These are phyloP conservation scores for Maconellicoccus hirsutus DNA, from an alignment of 1,140 invertebrate genomes.

Conservation along the genomic window DNA sequence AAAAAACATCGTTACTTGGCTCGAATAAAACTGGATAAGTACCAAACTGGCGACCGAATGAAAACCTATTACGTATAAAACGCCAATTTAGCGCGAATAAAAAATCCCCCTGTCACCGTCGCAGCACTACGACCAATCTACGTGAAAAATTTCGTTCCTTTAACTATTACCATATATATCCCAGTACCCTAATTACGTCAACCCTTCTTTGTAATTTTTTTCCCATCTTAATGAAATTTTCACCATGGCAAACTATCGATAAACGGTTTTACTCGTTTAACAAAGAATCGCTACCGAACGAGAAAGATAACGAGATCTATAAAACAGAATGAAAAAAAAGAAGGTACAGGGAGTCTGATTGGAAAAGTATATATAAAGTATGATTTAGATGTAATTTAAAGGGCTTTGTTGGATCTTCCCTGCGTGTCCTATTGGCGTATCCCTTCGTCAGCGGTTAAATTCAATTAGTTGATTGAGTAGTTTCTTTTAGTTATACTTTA, in stretches of 20 bases:
- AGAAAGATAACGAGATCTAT: neutral
- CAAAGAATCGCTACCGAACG: neutral
- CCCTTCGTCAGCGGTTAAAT: conserved; percentile 16
- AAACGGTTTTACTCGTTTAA: neutral
- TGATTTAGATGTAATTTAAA: conserved; percentile 16
- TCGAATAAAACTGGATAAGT: no score
- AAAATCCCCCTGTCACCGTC: no score
- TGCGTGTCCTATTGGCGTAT: neutral
- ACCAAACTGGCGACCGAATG: no score
- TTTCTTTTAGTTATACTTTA: conserved; percentile 3
- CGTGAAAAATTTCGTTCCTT: no score
- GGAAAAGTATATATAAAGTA: conserved; percentile 22
- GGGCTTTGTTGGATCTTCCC: neutral
- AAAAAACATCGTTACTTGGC: no score
- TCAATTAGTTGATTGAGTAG: conserved; percentile 22
- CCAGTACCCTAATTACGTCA: no score
- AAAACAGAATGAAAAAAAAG: neutral
- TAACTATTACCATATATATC: no score
- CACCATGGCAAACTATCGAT: neutral
- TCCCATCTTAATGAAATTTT: neutral
- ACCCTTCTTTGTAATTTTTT: no score
- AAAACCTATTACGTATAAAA: no score
- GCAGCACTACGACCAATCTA: no score
- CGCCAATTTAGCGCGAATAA: no score
- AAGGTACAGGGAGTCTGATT: conserved; percentile 10